Percentiles rank a stretch among this genome's conserved stretches.
phyloP scores from a whole-genome alignment of 2,888 invertebrate species.

The Xestia ashworthii region DNA sequence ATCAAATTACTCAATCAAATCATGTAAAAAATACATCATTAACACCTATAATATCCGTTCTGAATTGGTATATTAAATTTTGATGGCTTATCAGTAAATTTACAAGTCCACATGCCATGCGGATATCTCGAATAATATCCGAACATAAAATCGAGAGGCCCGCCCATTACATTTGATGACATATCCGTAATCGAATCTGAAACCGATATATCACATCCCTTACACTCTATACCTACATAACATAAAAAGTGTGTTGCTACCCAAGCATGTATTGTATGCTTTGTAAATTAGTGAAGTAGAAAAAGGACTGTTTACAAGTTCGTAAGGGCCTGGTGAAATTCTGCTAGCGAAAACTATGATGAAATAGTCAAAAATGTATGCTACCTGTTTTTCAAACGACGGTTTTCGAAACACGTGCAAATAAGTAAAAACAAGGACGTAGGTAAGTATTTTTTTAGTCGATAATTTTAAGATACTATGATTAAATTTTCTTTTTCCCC shows the following conservation, averaged over 20 bases:
- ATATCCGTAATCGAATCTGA: slow-evolving; percentile 63
- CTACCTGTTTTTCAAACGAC: not conserved
- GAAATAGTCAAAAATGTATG: not conserved
- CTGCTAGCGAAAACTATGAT: not conserved
- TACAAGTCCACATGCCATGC: slow-evolving; percentile 36
- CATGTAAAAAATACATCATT: slow-evolving; percentile 3
- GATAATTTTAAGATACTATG: not conserved
- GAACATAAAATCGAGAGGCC: slow-evolving; percentile 52
- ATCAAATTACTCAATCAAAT: not conserved
- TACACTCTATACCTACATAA: not conserved
- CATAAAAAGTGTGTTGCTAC: not conserved
- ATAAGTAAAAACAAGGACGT: not conserved
- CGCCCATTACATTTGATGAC: slow-evolving; percentile 59
- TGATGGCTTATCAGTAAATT: slow-evolving; percentile 47
- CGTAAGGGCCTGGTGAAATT: not conserved
- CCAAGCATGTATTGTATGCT: not conserved
- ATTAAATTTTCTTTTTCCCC: not conserved
- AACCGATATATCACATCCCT: slow-evolving; percentile 48
- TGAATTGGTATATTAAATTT: slow-evolving; percentile 28
- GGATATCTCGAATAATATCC: slow-evolving; percentile 47
- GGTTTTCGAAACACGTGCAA: not conserved
- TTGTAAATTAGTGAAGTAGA: slow-evolving; percentile 8
- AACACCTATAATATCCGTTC: not conserved
- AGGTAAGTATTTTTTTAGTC: not conserved
- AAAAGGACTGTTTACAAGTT: not conserved